Percentiles rank a stretch among this genome's conserved stretches.
These are phyloP conservation scores for Apis florea DNA, from an alignment of 1,140 invertebrate species.

Conservation along the genomic window DNA sequence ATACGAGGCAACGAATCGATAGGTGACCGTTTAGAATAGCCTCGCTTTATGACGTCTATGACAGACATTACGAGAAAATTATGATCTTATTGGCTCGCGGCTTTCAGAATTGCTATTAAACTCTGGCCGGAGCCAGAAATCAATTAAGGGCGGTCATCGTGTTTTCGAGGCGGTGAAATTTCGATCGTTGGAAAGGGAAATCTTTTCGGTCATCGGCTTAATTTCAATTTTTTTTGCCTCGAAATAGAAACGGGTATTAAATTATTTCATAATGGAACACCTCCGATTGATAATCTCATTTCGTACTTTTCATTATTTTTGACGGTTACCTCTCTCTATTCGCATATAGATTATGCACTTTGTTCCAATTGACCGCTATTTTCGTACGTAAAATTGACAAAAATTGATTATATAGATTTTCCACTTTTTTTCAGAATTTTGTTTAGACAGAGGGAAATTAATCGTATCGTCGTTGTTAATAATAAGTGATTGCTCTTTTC, in stretches of 20 bases:
- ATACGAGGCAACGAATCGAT: slow-evolving; percentile 54
- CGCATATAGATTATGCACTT: too few species aligned
- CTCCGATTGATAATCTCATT: too few species aligned
- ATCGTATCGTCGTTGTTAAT: too few species aligned
- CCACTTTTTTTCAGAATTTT: too few species aligned
- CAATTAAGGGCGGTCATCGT: slow-evolving; percentile 27
- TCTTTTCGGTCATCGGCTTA: too few species aligned
- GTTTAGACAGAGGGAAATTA: too few species aligned
- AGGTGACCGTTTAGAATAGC: slow-evolving; percentile 43
- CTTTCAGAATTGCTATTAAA: slow-evolving; percentile 39
- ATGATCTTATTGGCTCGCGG: slow-evolving; percentile 44
- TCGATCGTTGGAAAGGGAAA: slow-evolving; percentile 12
- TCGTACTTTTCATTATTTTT: neutral
- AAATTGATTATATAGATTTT: too few species aligned
- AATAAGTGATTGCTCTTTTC: too few species aligned
- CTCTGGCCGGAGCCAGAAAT: slow-evolving; percentile 11
- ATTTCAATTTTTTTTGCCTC: neutral
- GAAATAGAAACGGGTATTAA: neutral
- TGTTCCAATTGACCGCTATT: too few species aligned
- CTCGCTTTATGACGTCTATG: slow-evolving; percentile 32
- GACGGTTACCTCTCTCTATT: too few species aligned
- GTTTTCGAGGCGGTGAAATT: neutral
- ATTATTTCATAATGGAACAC: neutral
- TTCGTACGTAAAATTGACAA: too few species aligned
- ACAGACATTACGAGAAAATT: slow-evolving; percentile 51